Percentiles rank a stretch among this genome's conserved stretches.
Evolutionary conservation across 2,797 vertebrate genomes (phyloP).

Genomic region (Cyprinodon diabolis): DNA sequence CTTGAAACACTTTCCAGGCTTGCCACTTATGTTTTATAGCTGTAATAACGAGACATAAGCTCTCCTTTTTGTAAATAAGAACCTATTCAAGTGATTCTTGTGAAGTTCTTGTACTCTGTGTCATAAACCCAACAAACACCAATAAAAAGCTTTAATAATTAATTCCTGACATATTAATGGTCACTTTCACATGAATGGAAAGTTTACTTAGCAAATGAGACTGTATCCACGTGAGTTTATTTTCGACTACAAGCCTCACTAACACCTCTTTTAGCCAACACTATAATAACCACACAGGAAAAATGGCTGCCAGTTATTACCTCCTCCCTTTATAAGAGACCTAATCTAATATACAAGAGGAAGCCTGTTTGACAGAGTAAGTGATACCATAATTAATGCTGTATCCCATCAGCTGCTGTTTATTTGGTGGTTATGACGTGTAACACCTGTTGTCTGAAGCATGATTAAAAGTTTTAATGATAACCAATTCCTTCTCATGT

Average conservation of each 20-base stretch:
- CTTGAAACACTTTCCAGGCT: neutral
- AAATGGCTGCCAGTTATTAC: constrained; percentile 38
- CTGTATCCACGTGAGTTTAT: constrained; percentile 10
- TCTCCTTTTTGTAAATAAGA: neutral
- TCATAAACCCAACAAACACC: constrained; percentile 26
- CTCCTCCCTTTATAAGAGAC: constrained; percentile 15
- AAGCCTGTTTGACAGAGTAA: constrained; percentile 39
- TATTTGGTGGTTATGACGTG: constrained; percentile 23
- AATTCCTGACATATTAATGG: constrained; percentile 36
- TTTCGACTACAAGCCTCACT: constrained; percentile 33
- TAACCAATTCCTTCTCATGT: neutral
- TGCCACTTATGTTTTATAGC: neutral
- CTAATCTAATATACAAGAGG: constrained; percentile 62
- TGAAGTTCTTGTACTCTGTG: constrained; percentile 11
- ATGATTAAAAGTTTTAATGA: constrained; percentile 28
- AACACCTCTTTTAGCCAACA: constrained; percentile 9
- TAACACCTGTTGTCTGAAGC: constrained; percentile 17
- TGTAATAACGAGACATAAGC: constrained; percentile 3
- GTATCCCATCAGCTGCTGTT: constrained; percentile 38
- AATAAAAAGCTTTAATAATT: constrained; percentile 27
- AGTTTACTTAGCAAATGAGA: constrained; percentile 30
- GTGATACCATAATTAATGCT: constrained; percentile 42
- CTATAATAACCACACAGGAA: constrained; percentile 26
- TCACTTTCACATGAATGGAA: constrained; percentile 11
- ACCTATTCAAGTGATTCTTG: neutral